A percentile compares a stretch with the other conserved stretches of the same genome.
phyloP scores from a whole-genome alignment of 2,797 vertebrate species.

The Hemibagrus guttatus region DNA sequence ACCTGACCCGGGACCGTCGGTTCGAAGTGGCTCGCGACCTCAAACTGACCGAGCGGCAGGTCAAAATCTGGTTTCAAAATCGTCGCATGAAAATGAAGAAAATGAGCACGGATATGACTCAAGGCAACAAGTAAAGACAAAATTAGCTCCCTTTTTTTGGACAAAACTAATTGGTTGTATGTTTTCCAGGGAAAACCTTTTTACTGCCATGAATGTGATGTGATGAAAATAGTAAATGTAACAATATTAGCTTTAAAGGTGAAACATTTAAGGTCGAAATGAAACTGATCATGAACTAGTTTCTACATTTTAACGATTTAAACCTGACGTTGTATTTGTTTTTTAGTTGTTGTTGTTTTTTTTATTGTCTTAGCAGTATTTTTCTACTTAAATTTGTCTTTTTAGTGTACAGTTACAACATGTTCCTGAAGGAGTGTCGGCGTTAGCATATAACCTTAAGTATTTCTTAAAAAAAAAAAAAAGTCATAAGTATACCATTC shows the following conservation, averaged over 20 bases:
- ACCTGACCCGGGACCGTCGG: conserved; percentile 85
- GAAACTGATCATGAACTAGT: neutral
- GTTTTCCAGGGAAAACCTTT: neutral
- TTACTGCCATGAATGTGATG: neutral
- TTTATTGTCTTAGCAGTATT: neutral
- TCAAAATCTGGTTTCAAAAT: conserved; percentile 91
- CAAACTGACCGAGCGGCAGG: conserved; percentile 84
- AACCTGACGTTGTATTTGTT: neutral
- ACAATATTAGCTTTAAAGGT: neutral
- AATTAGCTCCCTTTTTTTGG: neutral
- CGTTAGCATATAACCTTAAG: neutral
- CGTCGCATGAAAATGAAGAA: conserved; percentile 90
- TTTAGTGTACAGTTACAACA: neutral
- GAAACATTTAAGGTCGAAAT: neutral
- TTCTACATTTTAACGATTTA: neutral
- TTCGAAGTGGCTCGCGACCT: conserved; percentile 84
- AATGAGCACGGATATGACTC: conserved; percentile 85
- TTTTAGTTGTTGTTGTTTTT: neutral
- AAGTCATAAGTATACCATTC: neutral
- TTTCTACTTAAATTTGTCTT: neutral
- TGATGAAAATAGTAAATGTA: neutral
- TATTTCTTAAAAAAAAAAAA: neutral
- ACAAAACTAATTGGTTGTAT: neutral
- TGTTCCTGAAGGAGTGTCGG: neutral
- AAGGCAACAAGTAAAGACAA: conserved; percentile 74